Evolutionary conservation across 2,888 invertebrate genomes (phyloP).

Genomic region (Drosophila infuscata): DNA sequence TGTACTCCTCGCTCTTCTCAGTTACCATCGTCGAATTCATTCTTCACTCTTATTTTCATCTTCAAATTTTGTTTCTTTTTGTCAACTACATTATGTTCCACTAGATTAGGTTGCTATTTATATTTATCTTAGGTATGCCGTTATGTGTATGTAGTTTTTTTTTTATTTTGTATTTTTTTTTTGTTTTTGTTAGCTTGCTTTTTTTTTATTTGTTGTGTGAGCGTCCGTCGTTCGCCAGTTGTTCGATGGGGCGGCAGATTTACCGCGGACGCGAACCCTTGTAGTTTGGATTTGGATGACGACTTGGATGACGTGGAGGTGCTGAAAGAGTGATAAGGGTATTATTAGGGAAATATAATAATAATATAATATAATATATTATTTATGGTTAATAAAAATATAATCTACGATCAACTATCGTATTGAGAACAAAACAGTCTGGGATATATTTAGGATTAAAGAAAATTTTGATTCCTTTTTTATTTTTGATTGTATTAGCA

Average conservation of each 20-base stretch:
- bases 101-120: constrained; percentile 79
- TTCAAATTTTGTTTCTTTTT: constrained; percentile 40
- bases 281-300: constrained; percentile 85
- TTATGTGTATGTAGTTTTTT: constrained; percentile 76
- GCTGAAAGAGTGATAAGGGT: constrained; percentile 56
- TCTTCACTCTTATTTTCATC: constrained; percentile 21
- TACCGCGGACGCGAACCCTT: constrained; percentile 84
- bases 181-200: constrained; percentile 34
- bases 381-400: background rate
- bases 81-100: constrained; percentile 79
- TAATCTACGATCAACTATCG: background rate
- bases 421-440: background rate
- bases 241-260: constrained; percentile 28
- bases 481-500: too few relatives aligned
- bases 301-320: constrained; percentile 84
- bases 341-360: background rate
- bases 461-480: background rate
- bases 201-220: constrained; percentile 12
- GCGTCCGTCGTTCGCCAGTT: constrained; percentile 31
- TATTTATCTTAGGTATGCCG: constrained; percentile 80
- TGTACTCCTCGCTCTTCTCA: constrained; percentile 32
- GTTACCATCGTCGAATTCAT: constrained; percentile 29
- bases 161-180: constrained; percentile 19
- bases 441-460: background rate
- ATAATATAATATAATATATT: background rate